phyloP scores from a whole-genome alignment of 1,140 invertebrate species.

The Drosophila athabasca region DNA sequence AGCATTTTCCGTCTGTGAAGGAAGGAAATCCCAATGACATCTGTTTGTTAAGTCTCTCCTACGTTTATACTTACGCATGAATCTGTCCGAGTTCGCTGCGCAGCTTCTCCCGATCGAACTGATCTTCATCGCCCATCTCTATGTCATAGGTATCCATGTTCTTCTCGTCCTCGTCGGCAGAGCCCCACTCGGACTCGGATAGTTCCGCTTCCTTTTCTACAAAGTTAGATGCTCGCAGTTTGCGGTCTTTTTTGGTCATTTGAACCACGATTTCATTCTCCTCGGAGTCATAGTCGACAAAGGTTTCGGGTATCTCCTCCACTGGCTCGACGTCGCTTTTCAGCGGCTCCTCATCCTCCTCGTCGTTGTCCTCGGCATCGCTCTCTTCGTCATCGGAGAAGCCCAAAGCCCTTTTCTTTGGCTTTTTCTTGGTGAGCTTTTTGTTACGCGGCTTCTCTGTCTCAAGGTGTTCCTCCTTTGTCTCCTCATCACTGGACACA shows the following conservation, averaged over 20 bases:
- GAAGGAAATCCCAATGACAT: background rate
- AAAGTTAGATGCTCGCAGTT: slow-evolving; percentile 86
- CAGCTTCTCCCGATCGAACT: slow-evolving; percentile 87
- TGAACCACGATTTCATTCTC: slow-evolving; percentile 86
- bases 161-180: slow-evolving; percentile 90
- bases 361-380: slow-evolving; percentile 50
- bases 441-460: slow-evolving; percentile 49
- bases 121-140: slow-evolving; percentile 89
- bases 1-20: slow-evolving; percentile 86
- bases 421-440: slow-evolving; percentile 67
- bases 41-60: too few relatives aligned
- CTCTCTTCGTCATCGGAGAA: slow-evolving; percentile 79
- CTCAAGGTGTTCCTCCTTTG: slow-evolving; percentile 16
- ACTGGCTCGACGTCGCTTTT: slow-evolving; percentile 72
- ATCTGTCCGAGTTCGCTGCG: slow-evolving; percentile 87
- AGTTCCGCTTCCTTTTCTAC: slow-evolving; percentile 93
- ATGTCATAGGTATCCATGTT: slow-evolving; percentile 88
- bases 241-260: slow-evolving; percentile 84
- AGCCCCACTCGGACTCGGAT: slow-evolving; percentile 90
- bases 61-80: slow-evolving; percentile 85
- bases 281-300: slow-evolving; percentile 88
- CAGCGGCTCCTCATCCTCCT: slow-evolving; percentile 16
- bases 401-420: slow-evolving; percentile 75
- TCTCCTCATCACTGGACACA: slow-evolving; percentile 84
- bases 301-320: slow-evolving; percentile 84